Evolutionary conservation across 2,113 vertebrate species (phyloP).

Genomic region (Sterna hirundo): DNA sequence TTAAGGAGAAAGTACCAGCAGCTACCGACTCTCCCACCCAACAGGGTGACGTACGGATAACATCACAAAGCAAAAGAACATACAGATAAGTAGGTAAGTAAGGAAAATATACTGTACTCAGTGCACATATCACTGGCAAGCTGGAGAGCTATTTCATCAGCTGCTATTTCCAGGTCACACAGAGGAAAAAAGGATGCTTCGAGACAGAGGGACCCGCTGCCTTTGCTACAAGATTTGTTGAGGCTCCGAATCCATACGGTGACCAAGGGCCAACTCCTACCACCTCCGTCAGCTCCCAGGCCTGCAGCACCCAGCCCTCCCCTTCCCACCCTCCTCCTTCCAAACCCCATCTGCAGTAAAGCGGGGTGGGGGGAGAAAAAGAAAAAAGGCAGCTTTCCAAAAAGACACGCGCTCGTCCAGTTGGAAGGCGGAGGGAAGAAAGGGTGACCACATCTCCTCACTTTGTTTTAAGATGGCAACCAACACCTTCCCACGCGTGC

Average conservation of each 20-base stretch:
- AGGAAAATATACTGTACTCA: neutral
- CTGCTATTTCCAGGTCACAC: conserved; percentile 45
- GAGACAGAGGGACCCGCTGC: neutral
- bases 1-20: neutral
- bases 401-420: neutral
- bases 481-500: neutral
- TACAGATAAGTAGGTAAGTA: neutral
- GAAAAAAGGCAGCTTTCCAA: neutral
- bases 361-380: fast-evolving
- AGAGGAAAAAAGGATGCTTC: neutral
- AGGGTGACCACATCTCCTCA: neutral
- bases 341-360: neutral
- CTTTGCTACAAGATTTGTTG: neutral
- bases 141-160: conserved; percentile 43
- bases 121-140: neutral
- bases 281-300: neutral
- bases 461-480: neutral
- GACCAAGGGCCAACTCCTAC: neutral
- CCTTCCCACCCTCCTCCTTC: neutral
- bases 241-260: neutral
- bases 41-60: neutral
- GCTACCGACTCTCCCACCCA: neutral
- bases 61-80: neutral
- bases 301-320: neutral
- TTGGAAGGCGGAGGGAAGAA: neutral